Evolutionary conservation across 2,888 invertebrate species (phyloP).

Genomic region (Ormia ochracea): DNA sequence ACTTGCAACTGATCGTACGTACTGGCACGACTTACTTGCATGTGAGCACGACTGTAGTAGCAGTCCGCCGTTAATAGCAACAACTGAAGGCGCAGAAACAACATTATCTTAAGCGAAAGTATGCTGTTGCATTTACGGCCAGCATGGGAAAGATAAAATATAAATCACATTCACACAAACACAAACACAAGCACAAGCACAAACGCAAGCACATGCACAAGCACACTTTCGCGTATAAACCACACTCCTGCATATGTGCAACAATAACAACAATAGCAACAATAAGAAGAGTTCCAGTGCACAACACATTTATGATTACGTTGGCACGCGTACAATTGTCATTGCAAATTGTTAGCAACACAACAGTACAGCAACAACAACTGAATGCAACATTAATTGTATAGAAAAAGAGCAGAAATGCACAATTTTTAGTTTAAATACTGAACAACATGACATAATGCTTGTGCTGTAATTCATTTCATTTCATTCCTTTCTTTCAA

Average conservation of each 20-base stretch:
- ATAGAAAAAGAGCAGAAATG: background rate
- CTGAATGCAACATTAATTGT: slow-evolving; percentile 14
- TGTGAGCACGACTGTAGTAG: background rate
- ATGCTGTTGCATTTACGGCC: slow-evolving; percentile 25
- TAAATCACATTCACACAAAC: background rate
- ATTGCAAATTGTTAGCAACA: slow-evolving; percentile 66
- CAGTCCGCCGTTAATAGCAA: background rate
- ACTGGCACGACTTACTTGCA: background rate
- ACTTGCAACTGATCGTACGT: background rate
- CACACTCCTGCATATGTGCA: too few species aligned
- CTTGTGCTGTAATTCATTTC: slow-evolving; percentile 19
- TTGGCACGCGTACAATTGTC: slow-evolving; percentile 67
- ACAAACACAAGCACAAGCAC: too few species aligned
- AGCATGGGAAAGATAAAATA: slow-evolving; percentile 30
- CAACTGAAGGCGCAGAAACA: background rate
- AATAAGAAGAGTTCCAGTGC: too few species aligned
- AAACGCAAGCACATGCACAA: too few species aligned
- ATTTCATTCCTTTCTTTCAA: slow-evolving; percentile 1
- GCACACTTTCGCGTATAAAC: too few species aligned
- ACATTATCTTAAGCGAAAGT: slow-evolving; percentile 31
- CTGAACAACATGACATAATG: slow-evolving; percentile 53
- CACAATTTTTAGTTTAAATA: slow-evolving; percentile 8
- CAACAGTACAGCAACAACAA: slow-evolving; percentile 60
- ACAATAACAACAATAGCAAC: slow-evolving; percentile 33
- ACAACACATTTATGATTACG: slow-evolving; percentile 66